phyloP scores from a whole-genome alignment of 1,140 invertebrate species.

The Agrypnia vestita region DNA sequence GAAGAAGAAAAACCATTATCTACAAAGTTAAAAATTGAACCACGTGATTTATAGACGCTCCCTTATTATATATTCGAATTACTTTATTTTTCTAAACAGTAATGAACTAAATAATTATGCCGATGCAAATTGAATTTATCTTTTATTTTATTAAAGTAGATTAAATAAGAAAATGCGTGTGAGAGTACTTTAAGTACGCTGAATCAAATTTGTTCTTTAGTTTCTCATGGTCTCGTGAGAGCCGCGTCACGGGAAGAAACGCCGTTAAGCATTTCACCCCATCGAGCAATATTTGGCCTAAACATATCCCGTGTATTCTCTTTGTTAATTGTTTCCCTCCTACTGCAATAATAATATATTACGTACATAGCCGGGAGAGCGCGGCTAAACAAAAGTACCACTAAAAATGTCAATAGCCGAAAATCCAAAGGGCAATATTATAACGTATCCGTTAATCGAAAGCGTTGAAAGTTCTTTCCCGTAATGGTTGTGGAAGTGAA shows the following conservation, averaged over 20 bases:
- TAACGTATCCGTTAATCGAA: constrained; percentile 60
- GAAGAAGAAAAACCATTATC: no score
- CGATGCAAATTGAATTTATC: no score
- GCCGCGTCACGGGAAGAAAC: background rate
- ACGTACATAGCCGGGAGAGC: constrained; percentile 52
- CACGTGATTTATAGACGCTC: no score
- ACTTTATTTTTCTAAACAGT: no score
- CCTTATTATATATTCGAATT: no score
- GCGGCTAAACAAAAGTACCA: constrained; percentile 54
- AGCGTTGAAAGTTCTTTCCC: constrained; percentile 46
- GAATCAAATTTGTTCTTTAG: no score
- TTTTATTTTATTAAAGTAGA: no score
- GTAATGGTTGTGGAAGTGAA: constrained; percentile 45
- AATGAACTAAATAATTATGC: no score
- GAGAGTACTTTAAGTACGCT: no score
- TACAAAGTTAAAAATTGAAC: no score
- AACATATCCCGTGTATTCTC: constrained; percentile 54
- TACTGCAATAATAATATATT: constrained; percentile 59
- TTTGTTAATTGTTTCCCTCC: constrained; percentile 59
- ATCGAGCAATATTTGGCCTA: constrained; percentile 49
- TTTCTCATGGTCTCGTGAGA: no score
- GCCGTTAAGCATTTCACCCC: constrained; percentile 48
- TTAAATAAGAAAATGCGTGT: no score
- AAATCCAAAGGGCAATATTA: constrained; percentile 51
- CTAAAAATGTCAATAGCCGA: constrained; percentile 60